Evolutionary conservation across 2,113 vertebrate genomes (phyloP).

Genomic region (Gobius niger): DNA sequence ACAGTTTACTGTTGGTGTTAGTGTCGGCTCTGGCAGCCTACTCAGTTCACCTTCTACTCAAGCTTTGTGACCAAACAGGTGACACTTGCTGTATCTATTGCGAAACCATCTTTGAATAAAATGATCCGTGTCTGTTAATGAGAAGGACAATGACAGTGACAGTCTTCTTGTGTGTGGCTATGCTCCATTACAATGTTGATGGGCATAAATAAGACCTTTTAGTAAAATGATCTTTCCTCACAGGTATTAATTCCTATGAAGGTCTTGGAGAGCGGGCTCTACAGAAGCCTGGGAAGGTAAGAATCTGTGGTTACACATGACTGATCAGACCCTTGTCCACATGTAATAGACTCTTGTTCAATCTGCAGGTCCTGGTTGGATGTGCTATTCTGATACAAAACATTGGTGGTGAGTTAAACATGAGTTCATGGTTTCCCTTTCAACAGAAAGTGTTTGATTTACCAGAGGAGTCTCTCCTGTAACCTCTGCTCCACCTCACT

Average conservation of each 20-base stretch:
- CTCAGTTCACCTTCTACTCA: conserved; percentile 91
- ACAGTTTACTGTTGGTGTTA: conserved; percentile 84
- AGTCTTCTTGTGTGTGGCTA: neutral
- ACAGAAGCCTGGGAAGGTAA: conserved; percentile 86
- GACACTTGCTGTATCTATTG: conserved; percentile 34
- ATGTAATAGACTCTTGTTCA: conserved; percentile 30
- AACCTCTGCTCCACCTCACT: neutral
- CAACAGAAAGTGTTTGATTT: conserved; percentile 36
- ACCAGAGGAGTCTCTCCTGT: conserved; percentile 53
- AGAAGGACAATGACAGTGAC: neutral
- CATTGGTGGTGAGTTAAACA: conserved; percentile 86
- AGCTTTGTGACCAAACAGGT: conserved; percentile 92
- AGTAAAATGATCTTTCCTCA: neutral
- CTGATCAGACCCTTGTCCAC: neutral
- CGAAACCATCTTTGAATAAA: neutral
- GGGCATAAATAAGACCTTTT: neutral
- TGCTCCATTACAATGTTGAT: neutral
- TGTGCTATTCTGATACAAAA: conserved; percentile 91
- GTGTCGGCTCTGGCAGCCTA: conserved; percentile 86
- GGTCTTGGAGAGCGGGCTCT: conserved; percentile 89
- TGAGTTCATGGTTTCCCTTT: too few species aligned
- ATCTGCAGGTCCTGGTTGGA: conserved; percentile 85
- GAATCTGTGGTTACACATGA: neutral
- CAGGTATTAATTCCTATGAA: conserved; percentile 92
- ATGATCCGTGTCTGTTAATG: neutral